Evolutionary conservation across 2,888 invertebrate genomes (phyloP).

Genomic region (Drosophila mimetica): DNA sequence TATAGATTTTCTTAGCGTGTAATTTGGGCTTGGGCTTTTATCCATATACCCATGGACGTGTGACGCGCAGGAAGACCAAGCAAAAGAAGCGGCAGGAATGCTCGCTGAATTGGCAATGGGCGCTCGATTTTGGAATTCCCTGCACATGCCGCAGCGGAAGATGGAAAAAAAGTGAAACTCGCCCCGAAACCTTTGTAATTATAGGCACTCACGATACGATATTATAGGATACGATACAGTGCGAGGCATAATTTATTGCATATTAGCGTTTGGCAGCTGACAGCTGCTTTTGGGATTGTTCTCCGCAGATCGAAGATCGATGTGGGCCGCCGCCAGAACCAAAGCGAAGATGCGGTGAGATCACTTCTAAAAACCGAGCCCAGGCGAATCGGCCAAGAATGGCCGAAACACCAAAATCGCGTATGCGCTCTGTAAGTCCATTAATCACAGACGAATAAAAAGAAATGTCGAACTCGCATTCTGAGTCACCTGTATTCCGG

Average conservation of each 20-base stretch:
- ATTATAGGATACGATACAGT: neutral
- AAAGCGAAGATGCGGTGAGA: slow-evolving; percentile 54
- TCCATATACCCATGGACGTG: neutral
- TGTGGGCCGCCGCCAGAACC: slow-evolving; percentile 55
- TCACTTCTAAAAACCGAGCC: slow-evolving; percentile 67
- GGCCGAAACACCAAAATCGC: slow-evolving; percentile 41
- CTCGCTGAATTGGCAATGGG: slow-evolving; percentile 44
- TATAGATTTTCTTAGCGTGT: neutral
- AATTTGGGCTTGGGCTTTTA: neutral
- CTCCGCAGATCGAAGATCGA: slow-evolving; percentile 50
- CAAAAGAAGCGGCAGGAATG: slow-evolving; percentile 32
- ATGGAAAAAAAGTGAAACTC: slow-evolving; percentile 38
- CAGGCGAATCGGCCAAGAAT: slow-evolving; percentile 52
- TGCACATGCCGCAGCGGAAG: slow-evolving; percentile 37
- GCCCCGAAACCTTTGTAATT: slow-evolving; percentile 38
- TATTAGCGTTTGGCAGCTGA: slow-evolving; percentile 35
- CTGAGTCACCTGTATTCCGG: slow-evolving; percentile 45
- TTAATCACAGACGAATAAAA: slow-evolving; percentile 65
- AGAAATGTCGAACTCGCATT: slow-evolving; percentile 28
- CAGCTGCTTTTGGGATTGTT: slow-evolving; percentile 43
- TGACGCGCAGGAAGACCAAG: slow-evolving; percentile 16
- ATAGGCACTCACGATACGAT: slow-evolving; percentile 4
- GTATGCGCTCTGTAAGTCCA: slow-evolving; percentile 64
- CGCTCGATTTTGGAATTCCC: slow-evolving; percentile 34
- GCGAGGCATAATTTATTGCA: slow-evolving; percentile 38